Percentiles rank a stretch among this genome's conserved stretches.
Evolutionary conservation across 2,113 vertebrate genomes (phyloP).

Genomic region (Candoia aspera): DNA sequence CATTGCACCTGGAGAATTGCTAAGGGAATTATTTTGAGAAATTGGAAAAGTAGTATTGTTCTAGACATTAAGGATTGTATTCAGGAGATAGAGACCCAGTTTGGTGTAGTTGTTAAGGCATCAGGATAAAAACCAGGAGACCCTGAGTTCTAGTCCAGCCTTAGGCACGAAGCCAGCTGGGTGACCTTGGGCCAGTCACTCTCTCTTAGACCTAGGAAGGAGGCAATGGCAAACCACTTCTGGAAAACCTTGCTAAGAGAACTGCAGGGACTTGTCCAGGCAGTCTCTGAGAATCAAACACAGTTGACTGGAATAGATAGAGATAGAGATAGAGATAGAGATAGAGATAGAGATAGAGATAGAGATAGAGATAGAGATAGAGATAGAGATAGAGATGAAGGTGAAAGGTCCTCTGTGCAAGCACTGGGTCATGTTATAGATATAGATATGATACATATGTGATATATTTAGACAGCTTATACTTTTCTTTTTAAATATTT

Average conservation of each 20-base stretch:
- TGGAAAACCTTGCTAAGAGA: neutral
- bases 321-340: no score
- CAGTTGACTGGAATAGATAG: no score
- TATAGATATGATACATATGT: no score
- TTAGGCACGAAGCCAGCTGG: neutral
- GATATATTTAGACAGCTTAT: neutral
- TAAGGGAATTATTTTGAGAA: neutral
- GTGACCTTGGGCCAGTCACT: neutral
- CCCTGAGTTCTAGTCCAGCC: neutral
- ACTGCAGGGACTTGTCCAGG: neutral
- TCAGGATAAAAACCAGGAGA: neutral
- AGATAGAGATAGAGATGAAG: no score
- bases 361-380: no score
- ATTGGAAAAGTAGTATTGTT: neutral
- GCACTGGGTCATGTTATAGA: no score
- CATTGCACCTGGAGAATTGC: neutral
- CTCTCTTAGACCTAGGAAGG: neutral
- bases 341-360: no score
- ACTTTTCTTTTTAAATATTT: neutral
- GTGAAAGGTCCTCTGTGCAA: no score
- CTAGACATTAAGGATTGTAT: neutral
- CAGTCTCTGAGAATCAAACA: neutral
- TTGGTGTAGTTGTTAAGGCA: neutral
- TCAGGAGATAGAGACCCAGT: neutral
- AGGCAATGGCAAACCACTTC: neutral